Evolutionary conservation across 2,797 vertebrate species (phyloP), one percentile per base, ranked within the genome.

Genomic region (Rhodeus uyekii): DNA sequence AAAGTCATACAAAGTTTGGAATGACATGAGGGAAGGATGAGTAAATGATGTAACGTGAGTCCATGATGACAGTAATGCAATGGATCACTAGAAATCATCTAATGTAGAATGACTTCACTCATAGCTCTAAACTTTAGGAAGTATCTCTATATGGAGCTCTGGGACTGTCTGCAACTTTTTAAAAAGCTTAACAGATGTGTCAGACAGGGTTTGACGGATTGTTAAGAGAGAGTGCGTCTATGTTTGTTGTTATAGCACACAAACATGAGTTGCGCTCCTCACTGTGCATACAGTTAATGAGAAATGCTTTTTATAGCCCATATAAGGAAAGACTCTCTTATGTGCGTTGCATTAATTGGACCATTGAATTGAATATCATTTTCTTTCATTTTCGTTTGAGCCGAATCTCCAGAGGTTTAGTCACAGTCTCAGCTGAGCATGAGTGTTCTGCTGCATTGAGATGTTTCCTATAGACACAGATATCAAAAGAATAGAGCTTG

Each of bases 131-230:
- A 34, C 74, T 76, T 63, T 60, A 39, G 16, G n/a, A 46, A 55
- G n/a, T 38, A n/a, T 73, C 63, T 53, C n/a, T 67, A 9, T 55
- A 69, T 42, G 72, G 61, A 63, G 46, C 64, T 39, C 36, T 22
- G 55, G 48, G 75, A 29, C 81, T 53, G 19, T 60, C 67, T 76
- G 36, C 9, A 32, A 32, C 29, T 58, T 65, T 58, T 60, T 13
- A 32, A 46, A 61, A 83, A 64, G n/a, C n/a, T 7, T 63, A 79
- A 12, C n/a, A 55, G 67, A 80, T 60, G 53, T 60, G 78, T 71
- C 39, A 60, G 39, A 46, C 27, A 18, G 27, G 48, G 39, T 71
- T 46, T 80, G 65, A 80, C 71, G 67, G 38, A 60, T 50, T 69
- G 50, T 69, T 79, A 69, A 79, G 65, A 61, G 63, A 39, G 53